Evolutionary conservation across 1,140 invertebrate genomes (phyloP).

Genomic region (Drosophila bipectinata): DNA sequence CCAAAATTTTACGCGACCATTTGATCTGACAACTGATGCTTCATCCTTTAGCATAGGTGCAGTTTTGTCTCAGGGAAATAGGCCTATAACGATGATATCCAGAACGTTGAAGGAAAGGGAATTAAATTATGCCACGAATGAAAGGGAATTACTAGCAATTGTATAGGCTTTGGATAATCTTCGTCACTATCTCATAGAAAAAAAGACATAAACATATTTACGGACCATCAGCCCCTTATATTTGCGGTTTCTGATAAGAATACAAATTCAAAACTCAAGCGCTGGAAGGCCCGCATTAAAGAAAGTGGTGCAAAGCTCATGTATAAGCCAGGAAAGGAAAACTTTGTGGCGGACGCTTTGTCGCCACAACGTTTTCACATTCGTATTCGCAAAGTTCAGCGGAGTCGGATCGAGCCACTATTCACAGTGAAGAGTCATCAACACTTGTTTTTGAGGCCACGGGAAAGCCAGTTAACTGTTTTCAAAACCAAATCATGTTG

Average conservation of each 20-base stretch:
- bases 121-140: conserved; percentile 20
- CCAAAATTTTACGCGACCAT: conserved; percentile 67
- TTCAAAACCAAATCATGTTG: conserved; percentile 31
- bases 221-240: not conserved
- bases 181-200: too few species aligned
- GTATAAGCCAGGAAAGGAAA: too few species aligned
- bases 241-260: too few species aligned
- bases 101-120: conserved; percentile 6
- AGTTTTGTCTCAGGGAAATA: conserved; percentile 16
- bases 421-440: conserved; percentile 14
- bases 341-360: not conserved
- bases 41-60: conserved; percentile 18
- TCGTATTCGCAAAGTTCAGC: conserved; percentile 6
- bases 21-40: conserved; percentile 74
- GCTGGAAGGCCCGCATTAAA: conserved; percentile 49
- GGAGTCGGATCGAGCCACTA: conserved; percentile 16
- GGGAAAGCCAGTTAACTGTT: conserved; percentile 23
- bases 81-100: conserved; percentile 15
- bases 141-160: conserved; percentile 7
- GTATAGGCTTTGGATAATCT: conserved; percentile 19
- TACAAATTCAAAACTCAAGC: conserved; percentile 21
- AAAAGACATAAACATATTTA: conserved; percentile 23
- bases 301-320: too few species aligned
- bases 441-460: conserved; percentile 14
- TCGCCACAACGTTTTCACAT: conserved; percentile 21